These are phyloP conservation scores for Philaenus spumarius DNA, from an alignment of 1,140 invertebrate genomes.

Conservation along the genomic window DNA sequence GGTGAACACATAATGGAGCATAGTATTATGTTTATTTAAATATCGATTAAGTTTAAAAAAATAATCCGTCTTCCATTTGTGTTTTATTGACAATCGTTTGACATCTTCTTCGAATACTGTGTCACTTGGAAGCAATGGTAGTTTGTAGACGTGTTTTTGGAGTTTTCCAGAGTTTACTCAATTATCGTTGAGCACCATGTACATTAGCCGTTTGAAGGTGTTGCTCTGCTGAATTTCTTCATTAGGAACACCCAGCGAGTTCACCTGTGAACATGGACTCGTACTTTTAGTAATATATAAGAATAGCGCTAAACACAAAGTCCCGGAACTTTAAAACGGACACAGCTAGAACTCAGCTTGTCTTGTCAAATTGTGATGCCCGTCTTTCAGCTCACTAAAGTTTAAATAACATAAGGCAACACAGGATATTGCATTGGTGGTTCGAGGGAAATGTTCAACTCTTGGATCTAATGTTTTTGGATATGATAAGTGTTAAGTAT, in stretches of 20 bases:
- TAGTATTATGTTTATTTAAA: neutral
- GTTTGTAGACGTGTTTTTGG: neutral
- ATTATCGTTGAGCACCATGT: constrained; percentile 54
- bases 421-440: too few relatives aligned
- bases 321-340: too few relatives aligned
- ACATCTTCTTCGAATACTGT: neutral
- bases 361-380: too few relatives aligned
- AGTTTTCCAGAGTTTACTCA: neutral
- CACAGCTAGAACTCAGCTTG: too few relatives aligned
- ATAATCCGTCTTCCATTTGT: neutral
- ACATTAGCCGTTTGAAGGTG: constrained; percentile 87
- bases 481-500: too few relatives aligned
- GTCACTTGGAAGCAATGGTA: neutral
- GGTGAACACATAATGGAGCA: constrained; percentile 10
- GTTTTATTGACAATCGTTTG: neutral
- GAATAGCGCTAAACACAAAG: too few relatives aligned
- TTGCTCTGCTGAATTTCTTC: constrained; percentile 85
- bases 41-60: neutral
- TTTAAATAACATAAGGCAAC: too few relatives aligned
- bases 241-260: constrained; percentile 43
- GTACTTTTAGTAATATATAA: too few relatives aligned
- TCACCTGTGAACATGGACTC: too few relatives aligned
- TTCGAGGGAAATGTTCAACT: too few relatives aligned
- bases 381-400: too few relatives aligned
- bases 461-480: too few relatives aligned